Base-by-base conservation (phyloP, 2,113 vertebrate genomes). In the Corythornis madagascariensis region DNA sequence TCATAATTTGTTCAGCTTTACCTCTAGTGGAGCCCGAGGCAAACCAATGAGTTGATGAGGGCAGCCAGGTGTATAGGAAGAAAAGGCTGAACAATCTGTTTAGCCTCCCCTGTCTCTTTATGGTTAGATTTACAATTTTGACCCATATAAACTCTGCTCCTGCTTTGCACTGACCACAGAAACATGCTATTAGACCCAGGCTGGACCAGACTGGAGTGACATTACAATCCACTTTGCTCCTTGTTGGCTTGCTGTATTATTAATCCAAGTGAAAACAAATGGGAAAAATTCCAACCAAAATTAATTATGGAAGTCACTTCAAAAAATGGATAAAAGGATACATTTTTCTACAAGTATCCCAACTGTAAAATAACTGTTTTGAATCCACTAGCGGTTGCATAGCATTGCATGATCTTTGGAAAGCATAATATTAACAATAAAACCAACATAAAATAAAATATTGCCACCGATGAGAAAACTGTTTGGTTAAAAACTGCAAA, bases 371-470 rank as follows among this genome's bases (percentile, higher is more conserved):
- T 60, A 87, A 92, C 73, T 82, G 17, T 10, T 71, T 61, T 59
- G 6, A 80, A 86, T 76, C 78, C 53, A 21, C 81, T 85, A 90
- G 93, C 90, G 93, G 70, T 72, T 86, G 94, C 38, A 40, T 73
- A 50, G 90, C 70, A 47, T 18, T 66, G 60, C 16, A 13, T 57
- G 57, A 43, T 55, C 74, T 96, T 79, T 35, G 85, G 69, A 83
- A 90, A 92, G 84, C 69, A 29, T 85, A 76, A 57, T 21, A 89
- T 83, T 42, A 73, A 84, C 24, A 71, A 75, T 24, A 65, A 57
- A 92, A 83, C 2, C 42, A 94, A 95, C 89, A 97, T 93, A 96
- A 97, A 93, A 95, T 57, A 87, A 97, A 94, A 96, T 73, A 88
- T 91, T 97, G 96, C n/a, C 79, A 88, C 59, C 18, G 0, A 83